phyloP scores from a whole-genome alignment of 2,888 invertebrate species.

The Stegophylla sp. region DNA sequence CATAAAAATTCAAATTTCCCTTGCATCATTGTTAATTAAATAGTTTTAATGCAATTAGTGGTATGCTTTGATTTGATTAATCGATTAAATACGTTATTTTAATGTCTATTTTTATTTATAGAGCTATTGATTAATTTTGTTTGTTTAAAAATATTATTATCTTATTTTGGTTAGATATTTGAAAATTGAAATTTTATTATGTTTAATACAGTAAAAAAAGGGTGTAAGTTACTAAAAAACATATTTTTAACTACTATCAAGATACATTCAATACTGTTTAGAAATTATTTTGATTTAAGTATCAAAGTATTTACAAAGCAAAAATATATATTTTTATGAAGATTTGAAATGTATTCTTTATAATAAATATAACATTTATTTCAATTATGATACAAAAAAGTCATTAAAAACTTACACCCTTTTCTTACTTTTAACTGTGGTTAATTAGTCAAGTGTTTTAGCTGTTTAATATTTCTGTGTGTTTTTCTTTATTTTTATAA shows the following conservation, averaged over 20 bases:
- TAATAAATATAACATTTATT: background rate
- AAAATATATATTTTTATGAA: background rate
- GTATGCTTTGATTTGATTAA: background rate
- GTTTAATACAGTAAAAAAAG: background rate
- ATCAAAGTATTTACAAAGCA: background rate
- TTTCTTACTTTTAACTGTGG: background rate
- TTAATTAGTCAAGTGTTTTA: background rate
- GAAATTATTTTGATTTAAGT: background rate
- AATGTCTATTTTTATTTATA: too few relatives aligned
- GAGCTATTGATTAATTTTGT: background rate
- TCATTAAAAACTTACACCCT: background rate
- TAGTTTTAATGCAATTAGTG: background rate
- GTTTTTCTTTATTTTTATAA: background rate
- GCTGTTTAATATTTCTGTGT: background rate
- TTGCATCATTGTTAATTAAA: background rate
- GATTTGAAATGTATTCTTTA: background rate
- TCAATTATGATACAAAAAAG: too few relatives aligned
- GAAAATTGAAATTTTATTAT: background rate
- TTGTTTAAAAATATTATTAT: background rate
- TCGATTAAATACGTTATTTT: background rate
- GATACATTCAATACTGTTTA: too few relatives aligned
- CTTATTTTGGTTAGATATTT: background rate
- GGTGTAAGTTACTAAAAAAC: background rate
- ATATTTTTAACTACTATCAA: too few relatives aligned
- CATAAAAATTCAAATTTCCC: conserved; percentile 9